These are phyloP conservation scores for Pandion haliaetus DNA, from an alignment of 2,113 vertebrate genomes.

Conservation along the genomic window DNA sequence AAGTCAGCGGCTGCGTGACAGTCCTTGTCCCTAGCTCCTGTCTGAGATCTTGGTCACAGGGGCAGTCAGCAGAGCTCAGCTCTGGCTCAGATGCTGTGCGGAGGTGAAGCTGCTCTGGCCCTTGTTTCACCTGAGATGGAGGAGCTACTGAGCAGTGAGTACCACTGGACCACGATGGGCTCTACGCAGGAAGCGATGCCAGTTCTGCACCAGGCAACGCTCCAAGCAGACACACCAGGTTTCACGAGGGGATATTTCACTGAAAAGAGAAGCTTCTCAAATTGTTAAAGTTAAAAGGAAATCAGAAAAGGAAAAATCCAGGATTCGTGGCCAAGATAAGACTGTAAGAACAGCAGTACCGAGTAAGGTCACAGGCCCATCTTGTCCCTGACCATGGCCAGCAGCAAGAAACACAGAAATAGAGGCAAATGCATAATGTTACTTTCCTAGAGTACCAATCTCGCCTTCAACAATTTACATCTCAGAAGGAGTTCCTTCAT, in stretches of 20 bases:
- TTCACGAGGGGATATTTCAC: neutral
- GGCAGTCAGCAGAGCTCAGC: neutral
- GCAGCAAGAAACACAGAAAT: neutral
- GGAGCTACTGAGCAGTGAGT: neutral
- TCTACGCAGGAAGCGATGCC: accelerated
- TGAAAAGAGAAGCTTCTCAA: neutral
- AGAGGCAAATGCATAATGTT: neutral
- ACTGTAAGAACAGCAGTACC: neutral
- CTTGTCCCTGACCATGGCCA: neutral
- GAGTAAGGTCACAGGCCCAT: neutral
- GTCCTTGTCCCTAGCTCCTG: neutral
- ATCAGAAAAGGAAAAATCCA: neutral
- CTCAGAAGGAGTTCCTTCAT: neutral
- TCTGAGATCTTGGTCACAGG: neutral
- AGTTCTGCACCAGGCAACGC: neutral
- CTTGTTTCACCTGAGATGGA: neutral
- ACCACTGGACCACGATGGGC: neutral
- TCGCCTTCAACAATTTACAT: neutral
- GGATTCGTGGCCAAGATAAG: neutral
- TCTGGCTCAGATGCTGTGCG: neutral
- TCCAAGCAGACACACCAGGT: accelerated
- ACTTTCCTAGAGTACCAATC: neutral
- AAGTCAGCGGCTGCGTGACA: neutral
- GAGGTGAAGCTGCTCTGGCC: neutral
- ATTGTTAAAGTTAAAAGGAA: neutral